These are phyloP conservation scores for Galbula dea DNA, from an alignment of 2,113 vertebrate genomes.

Conservation along the genomic window DNA sequence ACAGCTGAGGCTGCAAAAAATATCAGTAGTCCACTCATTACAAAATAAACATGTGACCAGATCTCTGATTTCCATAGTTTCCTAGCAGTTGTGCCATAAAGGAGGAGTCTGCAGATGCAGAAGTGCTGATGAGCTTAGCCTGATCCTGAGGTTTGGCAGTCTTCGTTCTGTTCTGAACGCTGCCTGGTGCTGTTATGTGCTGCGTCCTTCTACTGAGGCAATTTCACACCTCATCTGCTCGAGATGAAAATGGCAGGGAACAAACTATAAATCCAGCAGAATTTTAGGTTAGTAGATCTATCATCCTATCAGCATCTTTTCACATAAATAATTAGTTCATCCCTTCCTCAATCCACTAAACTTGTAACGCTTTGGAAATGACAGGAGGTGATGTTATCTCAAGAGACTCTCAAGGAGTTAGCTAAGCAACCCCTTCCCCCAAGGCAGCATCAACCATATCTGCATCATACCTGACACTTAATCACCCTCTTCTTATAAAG, in stretches of 20 bases:
- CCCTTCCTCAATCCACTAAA: not conserved
- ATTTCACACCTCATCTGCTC: conserved; percentile 66
- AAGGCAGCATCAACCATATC: not conserved
- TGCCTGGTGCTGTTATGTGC: conserved; percentile 7
- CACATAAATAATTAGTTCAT: conserved; percentile 41
- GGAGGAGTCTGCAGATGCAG: not conserved
- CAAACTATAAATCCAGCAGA: conserved; percentile 56
- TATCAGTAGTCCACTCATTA: not conserved
- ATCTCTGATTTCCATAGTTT: not conserved
- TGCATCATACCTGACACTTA: not conserved
- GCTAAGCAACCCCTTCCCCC: not conserved
- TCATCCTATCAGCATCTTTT: conserved; percentile 20
- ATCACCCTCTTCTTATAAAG: not conserved
- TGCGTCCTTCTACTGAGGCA: conserved; percentile 26
- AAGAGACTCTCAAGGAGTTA: not conserved
- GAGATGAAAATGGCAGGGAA: conserved; percentile 50
- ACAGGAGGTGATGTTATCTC: not conserved
- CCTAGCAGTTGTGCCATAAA: not conserved
- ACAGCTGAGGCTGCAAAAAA: not conserved
- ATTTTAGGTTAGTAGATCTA: conserved; percentile 5
- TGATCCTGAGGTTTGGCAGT: not conserved
- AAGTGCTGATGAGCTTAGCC: not conserved
- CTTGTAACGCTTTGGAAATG: not conserved
- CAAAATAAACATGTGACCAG: not conserved
- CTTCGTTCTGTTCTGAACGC: not conserved